Evolutionary conservation across 2,113 vertebrate genomes (phyloP), one percentile per base, ranked within the genome.

Genomic region (Hippocampus guttulatus): DNA sequence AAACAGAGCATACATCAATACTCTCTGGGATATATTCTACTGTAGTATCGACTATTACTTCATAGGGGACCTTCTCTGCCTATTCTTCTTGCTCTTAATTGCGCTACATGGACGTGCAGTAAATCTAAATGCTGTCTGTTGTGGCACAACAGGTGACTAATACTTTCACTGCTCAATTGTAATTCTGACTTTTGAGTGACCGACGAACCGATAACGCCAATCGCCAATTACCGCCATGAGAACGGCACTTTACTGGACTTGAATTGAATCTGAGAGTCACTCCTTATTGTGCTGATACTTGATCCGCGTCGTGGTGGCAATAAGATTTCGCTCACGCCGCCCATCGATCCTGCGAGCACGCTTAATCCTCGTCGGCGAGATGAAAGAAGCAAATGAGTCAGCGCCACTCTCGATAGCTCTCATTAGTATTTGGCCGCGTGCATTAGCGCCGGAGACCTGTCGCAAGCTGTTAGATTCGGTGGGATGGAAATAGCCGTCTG

Each of bases 371-470:
- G 23, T 9, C 40, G 7, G 5, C 21, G 21, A 45, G 43, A 65
- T 18, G 64, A 45, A n/a, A 65, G 23, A 10, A 58, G 67, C 47
- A 63, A 63, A 62, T 75, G 69, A 72, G 62, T 67, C 67, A 45
- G 75, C 27, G 61, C 71, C 55, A 11, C n/a, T 75, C 74, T 78
- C 78, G 62, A 51, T 74, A 63, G 62, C 75, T 75, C 68, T 84
- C 74, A 85, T 87, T 80, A 85, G 71, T 57, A 75, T 77, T 65
- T 73, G 62, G 33, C 49, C 12, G 40, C 41, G 45, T 54, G 63
- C 63, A 64, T 75, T 70, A 67, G 62, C 61, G 66, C 55, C 67
- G 71, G 60, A 75, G 74, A 67, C 70, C 73, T 88, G 81, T 81
- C 78, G 79, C 52, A 81, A 69, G 73, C 70, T 76, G 76, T 77